phyloP scores from a whole-genome alignment of 1,140 invertebrate genomes.

The Caligus rogercresseyi region DNA sequence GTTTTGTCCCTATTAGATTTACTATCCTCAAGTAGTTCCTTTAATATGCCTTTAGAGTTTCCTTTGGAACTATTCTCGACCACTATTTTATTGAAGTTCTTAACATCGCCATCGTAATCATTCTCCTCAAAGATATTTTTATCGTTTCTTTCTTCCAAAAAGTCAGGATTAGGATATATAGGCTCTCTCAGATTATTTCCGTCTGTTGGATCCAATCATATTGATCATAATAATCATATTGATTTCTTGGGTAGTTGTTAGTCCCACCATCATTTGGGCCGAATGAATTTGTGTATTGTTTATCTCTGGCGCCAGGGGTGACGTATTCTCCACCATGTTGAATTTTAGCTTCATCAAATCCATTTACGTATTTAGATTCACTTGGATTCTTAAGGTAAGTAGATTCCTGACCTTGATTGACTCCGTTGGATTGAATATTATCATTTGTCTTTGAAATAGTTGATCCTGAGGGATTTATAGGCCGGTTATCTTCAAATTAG shows the following conservation, averaged over 20 bases:
- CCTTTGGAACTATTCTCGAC: no score
- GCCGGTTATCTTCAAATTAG: no score
- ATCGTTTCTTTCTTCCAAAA: neutral
- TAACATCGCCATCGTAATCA: neutral
- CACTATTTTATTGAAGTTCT: neutral
- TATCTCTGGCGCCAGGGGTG: neutral
- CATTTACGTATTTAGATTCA: neutral
- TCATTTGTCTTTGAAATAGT: no score
- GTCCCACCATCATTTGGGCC: no score
- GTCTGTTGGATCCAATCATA: neutral
- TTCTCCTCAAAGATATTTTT: neutral
- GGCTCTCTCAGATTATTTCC: neutral
- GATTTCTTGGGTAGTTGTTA: neutral
- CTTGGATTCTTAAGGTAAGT: neutral
- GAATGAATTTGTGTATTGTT: neutral
- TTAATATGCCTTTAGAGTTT: no score
- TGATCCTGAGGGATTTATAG: no score
- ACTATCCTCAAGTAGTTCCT: no score
- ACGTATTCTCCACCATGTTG: no score
- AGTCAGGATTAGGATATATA: neutral
- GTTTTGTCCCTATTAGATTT: no score
- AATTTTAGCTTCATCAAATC: neutral
- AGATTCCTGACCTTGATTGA: neutral
- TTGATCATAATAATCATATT: neutral
- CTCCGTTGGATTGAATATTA: no score